Percentiles rank a stretch among this genome's conserved stretches.
phyloP scores from a whole-genome alignment of 92 coral and sea anemone species.

The Epizoanthus fatuus region DNA sequence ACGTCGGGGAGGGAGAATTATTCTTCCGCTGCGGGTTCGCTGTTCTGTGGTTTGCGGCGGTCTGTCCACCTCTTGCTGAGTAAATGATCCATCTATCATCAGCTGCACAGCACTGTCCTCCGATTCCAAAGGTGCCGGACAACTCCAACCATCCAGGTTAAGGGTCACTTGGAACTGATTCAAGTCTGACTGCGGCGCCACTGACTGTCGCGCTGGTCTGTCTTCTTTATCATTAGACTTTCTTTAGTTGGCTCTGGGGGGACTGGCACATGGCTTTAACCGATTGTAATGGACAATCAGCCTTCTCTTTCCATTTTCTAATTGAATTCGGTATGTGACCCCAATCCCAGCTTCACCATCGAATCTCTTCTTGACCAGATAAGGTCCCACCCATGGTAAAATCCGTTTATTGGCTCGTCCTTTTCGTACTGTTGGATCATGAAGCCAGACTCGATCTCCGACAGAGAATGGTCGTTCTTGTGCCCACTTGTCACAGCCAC shows the following conservation, averaged over 20 bases:
- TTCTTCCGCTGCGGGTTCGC: constrained; percentile 22
- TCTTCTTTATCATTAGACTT: background rate
- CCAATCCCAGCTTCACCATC: constrained; percentile 13
- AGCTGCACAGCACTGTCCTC: too few relatives aligned
- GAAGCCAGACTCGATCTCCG: constrained; percentile 37
- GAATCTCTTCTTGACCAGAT: constrained; percentile 43
- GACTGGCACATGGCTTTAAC: constrained; percentile 25
- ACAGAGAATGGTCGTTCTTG: constrained; percentile 29
- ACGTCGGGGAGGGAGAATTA: background rate
- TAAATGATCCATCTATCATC: background rate
- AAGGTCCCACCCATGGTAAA: constrained; percentile 54
- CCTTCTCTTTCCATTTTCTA: constrained; percentile 44
- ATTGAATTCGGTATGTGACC: constrained; percentile 47
- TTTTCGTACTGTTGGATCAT: constrained; percentile 14
- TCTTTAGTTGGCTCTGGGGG: background rate
- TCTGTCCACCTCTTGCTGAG: background rate
- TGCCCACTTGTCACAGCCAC: constrained; percentile 39
- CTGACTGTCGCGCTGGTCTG: constrained; percentile 18
- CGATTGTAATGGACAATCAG: constrained; percentile 29
- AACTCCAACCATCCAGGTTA: background rate
- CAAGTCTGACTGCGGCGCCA: too few relatives aligned
- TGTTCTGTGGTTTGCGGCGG: constrained; percentile 5
- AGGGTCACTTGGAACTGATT: background rate
- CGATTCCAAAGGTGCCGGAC: too few relatives aligned
- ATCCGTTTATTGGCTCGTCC: constrained; percentile 40